Percentiles rank a stretch among this genome's conserved stretches.
phyloP scores from a whole-genome alignment of 30 jellyfish, hydroid and myxozoan species.

The Turritopsis rubra region DNA sequence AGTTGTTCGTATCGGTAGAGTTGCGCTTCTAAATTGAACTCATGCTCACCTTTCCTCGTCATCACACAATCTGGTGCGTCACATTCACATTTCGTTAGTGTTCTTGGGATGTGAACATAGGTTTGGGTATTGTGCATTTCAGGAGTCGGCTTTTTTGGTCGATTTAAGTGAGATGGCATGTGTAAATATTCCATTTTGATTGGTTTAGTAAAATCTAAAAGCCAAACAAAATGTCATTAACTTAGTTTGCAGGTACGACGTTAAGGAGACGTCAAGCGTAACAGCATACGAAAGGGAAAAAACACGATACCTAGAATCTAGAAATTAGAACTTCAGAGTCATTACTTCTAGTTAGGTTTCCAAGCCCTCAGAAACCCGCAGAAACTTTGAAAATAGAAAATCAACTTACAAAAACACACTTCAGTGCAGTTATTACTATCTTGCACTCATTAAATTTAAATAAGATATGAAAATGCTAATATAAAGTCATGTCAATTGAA shows the following conservation, averaged over 20 bases:
- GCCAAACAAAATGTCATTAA: background rate
- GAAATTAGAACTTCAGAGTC: too few species aligned
- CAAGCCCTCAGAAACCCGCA: background rate
- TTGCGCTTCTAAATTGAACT: background rate
- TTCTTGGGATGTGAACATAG: constrained; percentile 1
- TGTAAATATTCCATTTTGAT: background rate
- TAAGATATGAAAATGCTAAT: too few species aligned
- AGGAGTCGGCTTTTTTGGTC: background rate
- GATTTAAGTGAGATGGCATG: background rate
- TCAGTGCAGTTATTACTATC: too few species aligned
- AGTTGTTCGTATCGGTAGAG: background rate
- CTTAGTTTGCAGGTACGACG: too few species aligned
- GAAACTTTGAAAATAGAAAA: too few species aligned
- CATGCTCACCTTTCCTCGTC: background rate
- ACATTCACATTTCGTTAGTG: background rate
- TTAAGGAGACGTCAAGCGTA: too few species aligned
- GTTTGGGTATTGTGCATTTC: background rate
- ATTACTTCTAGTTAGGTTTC: background rate
- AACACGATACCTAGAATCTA: too few species aligned
- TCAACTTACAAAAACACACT: too few species aligned
- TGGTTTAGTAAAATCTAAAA: background rate
- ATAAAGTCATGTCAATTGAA: too few species aligned
- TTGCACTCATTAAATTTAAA: too few species aligned
- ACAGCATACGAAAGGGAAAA: too few species aligned
- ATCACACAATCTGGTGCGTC: background rate